Evolutionary conservation across 2,797 vertebrate species (phyloP), one percentile per base, ranked within the genome.

Genomic region (Otolemur crassicaudatus): DNA sequence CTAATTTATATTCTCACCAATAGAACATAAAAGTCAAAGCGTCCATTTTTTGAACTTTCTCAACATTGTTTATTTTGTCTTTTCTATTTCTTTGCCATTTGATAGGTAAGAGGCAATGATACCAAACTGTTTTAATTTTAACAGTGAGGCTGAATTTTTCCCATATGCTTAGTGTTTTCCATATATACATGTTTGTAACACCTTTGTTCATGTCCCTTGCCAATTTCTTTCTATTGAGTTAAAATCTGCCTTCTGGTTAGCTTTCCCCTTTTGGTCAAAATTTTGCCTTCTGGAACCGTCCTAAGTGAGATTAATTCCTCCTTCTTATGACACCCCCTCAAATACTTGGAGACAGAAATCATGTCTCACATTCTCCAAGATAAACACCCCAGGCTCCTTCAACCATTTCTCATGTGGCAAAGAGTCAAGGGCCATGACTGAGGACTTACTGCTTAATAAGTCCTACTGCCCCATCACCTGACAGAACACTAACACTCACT

Each of bases 341-440:
- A 96, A 97, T 97, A 96, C 46, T 91, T 97, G 20, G 80, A 84
- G 94, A 77, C 91, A 93, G 80, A 94, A 91, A 72, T 97, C 97
- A 97, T 69, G 91, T 95, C 95, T 96, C 56, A 17, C 67, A 84
- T 89, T 34, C 75, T 96, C 94, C 87, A 97, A 96, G 58, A 96
- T 53, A 95, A 97, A 97, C 91, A 96, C n/a, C 67, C 46, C 37
- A 0, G 8, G 94, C 80, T 69, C 83, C 70, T 82, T 61, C 90
- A 69, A 31, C 63, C 76, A 27, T 23, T 49, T 49, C 80, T 69
- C 70, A 46, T 2, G 67, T 17, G 82, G 95, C 77, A 43, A 29
- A 34, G 85, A 73, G 88, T 92, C 76, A 87, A 80, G 73, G 56
- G 73, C 12, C 0, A 63, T 4, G 2, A 0, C 5, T 7, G 37